Conservation (phyloP, 2,888 invertebrate species). For the Epicampocera succincta region DNA sequence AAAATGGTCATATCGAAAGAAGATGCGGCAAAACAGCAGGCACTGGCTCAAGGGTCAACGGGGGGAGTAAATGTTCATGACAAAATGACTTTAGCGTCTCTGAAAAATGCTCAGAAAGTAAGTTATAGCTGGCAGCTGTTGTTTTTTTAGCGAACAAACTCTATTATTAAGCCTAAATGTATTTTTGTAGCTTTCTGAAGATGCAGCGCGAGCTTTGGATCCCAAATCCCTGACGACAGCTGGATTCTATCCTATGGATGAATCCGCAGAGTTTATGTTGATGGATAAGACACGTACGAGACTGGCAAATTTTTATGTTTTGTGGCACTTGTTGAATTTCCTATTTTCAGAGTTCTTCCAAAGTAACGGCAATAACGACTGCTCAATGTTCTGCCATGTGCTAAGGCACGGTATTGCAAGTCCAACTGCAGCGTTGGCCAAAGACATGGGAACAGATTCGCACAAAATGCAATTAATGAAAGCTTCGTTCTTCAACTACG, state of each 20-base stretch:
- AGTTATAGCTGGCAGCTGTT: background rate
- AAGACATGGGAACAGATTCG: constrained; percentile 85
- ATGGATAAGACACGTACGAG: constrained; percentile 79
- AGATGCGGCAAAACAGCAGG: constrained; percentile 44
- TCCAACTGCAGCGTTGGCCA: constrained; percentile 85
- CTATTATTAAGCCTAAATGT: background rate
- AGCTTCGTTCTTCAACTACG: constrained; percentile 85
- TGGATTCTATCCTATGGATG: constrained; percentile 76
- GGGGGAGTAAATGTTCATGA: constrained; percentile 52
- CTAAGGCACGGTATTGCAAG: constrained; percentile 79
- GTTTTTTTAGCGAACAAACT: too few species aligned
- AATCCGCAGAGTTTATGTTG: constrained; percentile 76
- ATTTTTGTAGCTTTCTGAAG: constrained; percentile 72
- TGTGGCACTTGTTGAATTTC: background rate
- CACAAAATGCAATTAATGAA: constrained; percentile 92
- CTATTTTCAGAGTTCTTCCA: constrained; percentile 76
- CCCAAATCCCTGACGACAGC: constrained; percentile 72
- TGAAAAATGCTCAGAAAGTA: constrained; percentile 74
- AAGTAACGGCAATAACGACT: constrained; percentile 73
- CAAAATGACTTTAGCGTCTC: constrained; percentile 72
- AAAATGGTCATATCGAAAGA: constrained; percentile 73
- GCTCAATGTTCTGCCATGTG: constrained; percentile 74
- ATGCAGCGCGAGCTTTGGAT: constrained; percentile 74
- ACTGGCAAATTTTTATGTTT: background rate
- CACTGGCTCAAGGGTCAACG: constrained; percentile 20